Conservation (phyloP, 2,113 vertebrate species). For the Phodopus roborovskii region DNA sequence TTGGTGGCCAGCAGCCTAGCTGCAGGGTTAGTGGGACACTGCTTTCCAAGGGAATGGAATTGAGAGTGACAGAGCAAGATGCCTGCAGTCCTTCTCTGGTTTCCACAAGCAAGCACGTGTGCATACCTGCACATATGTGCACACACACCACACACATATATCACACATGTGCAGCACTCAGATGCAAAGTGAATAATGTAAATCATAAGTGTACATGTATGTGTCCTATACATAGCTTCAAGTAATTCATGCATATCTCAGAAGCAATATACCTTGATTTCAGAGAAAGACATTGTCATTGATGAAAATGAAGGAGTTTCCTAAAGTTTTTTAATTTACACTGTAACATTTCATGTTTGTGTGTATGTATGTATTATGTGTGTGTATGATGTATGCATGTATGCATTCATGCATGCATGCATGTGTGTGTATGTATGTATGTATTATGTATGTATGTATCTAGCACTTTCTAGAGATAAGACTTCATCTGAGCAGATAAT, state of each 20-base stretch:
- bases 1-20: neutral
- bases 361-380: neutral
- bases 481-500: neutral
- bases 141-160: neutral
- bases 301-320: conserved; percentile 16
- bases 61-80: neutral
- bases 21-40: neutral
- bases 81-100: neutral
- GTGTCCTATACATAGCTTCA: conserved; percentile 6
- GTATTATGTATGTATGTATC: neutral
- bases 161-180: neutral
- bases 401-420: neutral
- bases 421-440: neutral
- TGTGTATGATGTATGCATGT: neutral
- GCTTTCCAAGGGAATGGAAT: too few relatives aligned
- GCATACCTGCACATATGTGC: neutral
- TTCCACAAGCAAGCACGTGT: neutral
- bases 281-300: conserved; percentile 44
- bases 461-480: neutral
- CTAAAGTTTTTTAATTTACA: neutral
- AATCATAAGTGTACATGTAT: neutral
- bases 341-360: neutral
- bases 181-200: neutral
- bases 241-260: neutral
- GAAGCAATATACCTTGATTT: conserved; percentile 33